Evolutionary conservation across 1,140 invertebrate genomes (phyloP).

Genomic region (Diorhabda elongata): DNA sequence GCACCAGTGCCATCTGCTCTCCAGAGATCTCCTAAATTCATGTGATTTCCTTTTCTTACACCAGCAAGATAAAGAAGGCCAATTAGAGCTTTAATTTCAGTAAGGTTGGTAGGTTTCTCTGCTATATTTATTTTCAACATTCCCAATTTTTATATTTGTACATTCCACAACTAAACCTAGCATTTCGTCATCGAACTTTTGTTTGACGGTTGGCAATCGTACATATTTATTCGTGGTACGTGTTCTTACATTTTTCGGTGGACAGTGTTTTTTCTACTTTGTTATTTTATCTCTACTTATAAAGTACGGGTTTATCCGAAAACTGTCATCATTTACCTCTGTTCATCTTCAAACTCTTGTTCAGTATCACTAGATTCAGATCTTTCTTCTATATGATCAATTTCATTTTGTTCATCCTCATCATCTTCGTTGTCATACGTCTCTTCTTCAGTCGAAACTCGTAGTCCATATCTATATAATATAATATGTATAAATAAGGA

Average conservation of each 20-base stretch:
- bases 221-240: not conserved
- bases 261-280: slow-evolving; percentile 1
- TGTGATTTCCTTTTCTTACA: slow-evolving; percentile 6
- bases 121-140: too few relatives aligned
- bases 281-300: not conserved
- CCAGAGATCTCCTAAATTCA: slow-evolving; percentile 4
- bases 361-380: slow-evolving; percentile 5
- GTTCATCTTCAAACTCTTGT: not conserved
- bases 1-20: slow-evolving; percentile 1
- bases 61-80: slow-evolving; percentile 7
- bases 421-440: not conserved
- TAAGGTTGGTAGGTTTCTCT: too few relatives aligned
- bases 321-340: not conserved
- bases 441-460: not conserved
- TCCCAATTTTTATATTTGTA: too few relatives aligned
- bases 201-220: not conserved
- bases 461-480: not conserved
- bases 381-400: slow-evolving; percentile 3
- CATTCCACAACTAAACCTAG: too few relatives aligned
- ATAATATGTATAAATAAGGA: not conserved
- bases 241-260: slow-evolving; percentile 4
- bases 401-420: not conserved
- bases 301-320: not conserved
- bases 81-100: slow-evolving; percentile 8
- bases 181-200: too few relatives aligned